Base-by-base conservation (phyloP, 1,140 invertebrate genomes). In the Euglossa dilemma region DNA sequence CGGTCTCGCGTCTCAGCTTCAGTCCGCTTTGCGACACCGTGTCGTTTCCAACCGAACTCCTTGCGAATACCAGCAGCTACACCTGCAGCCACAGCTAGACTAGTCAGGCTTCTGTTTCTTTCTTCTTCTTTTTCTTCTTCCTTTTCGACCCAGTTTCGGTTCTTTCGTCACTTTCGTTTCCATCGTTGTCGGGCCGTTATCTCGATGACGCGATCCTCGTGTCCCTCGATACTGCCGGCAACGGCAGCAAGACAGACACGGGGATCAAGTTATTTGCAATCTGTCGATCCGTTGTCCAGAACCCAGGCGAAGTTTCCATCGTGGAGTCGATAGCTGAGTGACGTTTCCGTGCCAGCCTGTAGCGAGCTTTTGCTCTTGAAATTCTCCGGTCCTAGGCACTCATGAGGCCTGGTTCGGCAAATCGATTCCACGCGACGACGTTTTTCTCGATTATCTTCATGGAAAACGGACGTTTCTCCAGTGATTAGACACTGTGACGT, bases 261-360 rank as follows among this genome's bases (percentile, higher is more conserved):
- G 59, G 72, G 56, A 77, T 87, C 72, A 70, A 75, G 69, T 85
- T 74, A 84, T 88, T 87, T 85, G 54, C 70, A 87, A 85, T 82
- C 85, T 64, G 76, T 82, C 78, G 78, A 79, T 87, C 81, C 74
- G 59, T 63, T 57, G 57, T 59, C 66, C 73, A 64, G 36, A 85
- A 64, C 63, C 86, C 70, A 50, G 7, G 45, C 83, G 64, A 85
- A 84, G 45, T 84, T 89, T 81, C 88, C 74, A 59, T 77, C 90
- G 93, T 87, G 93, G 93, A 94, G 94, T 94, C 93, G 88, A 92
- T 94, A 93, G 93, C 91, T 94, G 94, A 94, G 91, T 90, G 93
- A 94, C 90, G 92, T 90, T 91, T 94, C 93, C 93, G 93, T 94
- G 93, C 93, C 91, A 93, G 92, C 91, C 89, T 93, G 87, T 92